A percentile compares a stretch with the other conserved stretches of the same genome.
phyloP scores from a whole-genome alignment of 2,888 invertebrate genomes.

The Eilema sororculum region DNA sequence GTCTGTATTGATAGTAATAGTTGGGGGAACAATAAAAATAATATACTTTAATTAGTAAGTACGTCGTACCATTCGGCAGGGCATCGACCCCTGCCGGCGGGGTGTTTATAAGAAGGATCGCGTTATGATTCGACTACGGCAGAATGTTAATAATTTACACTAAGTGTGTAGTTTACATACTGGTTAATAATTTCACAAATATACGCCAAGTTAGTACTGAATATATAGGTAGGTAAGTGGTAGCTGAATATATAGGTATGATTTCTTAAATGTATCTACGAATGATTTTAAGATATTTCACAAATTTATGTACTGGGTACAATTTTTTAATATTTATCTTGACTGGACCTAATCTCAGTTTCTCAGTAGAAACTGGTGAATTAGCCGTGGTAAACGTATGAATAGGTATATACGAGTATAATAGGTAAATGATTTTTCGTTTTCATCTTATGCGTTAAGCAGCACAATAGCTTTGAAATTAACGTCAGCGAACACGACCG shows the following conservation, averaged over 20 bases:
- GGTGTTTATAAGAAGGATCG: constrained; percentile 50
- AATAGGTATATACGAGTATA: no score
- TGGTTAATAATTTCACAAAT: background rate
- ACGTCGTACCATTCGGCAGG: constrained; percentile 59
- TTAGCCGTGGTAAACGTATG: no score
- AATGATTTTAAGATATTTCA: background rate
- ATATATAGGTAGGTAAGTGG: background rate
- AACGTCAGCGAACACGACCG: no score
- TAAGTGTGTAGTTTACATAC: background rate
- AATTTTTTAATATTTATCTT: background rate
- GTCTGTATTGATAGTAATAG: constrained; percentile 76
- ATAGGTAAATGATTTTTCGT: no score
- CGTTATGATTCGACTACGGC: constrained; percentile 30
- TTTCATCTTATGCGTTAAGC: no score
- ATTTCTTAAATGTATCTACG: background rate
- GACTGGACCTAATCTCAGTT: background rate
- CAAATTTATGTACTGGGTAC: no score
- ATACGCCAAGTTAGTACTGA: background rate
- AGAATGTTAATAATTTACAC: background rate
- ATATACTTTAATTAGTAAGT: constrained; percentile 83
- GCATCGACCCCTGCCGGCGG: constrained; percentile 52
- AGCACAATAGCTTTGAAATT: background rate
- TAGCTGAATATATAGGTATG: no score
- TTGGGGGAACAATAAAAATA: constrained; percentile 81
- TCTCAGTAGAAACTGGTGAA: no score